Conservation (phyloP, 2,888 invertebrate genomes). For the Eilema sororculum region DNA sequence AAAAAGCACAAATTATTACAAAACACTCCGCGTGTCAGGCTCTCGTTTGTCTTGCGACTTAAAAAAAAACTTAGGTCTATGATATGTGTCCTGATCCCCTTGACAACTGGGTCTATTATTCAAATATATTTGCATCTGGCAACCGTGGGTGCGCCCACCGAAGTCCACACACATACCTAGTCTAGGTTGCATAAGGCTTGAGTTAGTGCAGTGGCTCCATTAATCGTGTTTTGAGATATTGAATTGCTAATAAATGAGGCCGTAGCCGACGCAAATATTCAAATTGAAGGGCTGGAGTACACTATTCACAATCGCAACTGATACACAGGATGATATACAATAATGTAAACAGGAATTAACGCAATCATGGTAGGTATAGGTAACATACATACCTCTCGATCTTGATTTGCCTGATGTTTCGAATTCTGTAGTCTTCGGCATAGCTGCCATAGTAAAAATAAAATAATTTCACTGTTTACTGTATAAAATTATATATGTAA, state of each 20-base stretch:
- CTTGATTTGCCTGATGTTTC: too few relatives aligned
- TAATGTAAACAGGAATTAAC: too few relatives aligned
- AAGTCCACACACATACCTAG: constrained; percentile 38
- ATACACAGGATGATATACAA: neutral
- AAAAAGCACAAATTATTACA: too few relatives aligned
- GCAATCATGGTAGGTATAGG: too few relatives aligned
- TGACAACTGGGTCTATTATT: constrained; percentile 48
- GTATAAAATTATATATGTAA: too few relatives aligned
- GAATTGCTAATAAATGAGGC: constrained; percentile 53
- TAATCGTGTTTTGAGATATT: constrained; percentile 52
- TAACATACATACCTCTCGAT: too few relatives aligned
- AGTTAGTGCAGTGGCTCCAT: constrained; percentile 44
- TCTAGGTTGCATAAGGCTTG: constrained; percentile 48
- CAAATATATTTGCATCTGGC: constrained; percentile 53
- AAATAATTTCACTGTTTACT: too few relatives aligned
- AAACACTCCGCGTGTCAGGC: too few relatives aligned
- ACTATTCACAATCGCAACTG: neutral
- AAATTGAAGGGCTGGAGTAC: constrained; percentile 39
- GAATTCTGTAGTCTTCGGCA: too few relatives aligned
- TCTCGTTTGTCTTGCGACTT: too few relatives aligned
- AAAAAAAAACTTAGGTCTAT: too few relatives aligned
- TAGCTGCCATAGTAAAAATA: too few relatives aligned
- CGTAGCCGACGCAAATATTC: constrained; percentile 45
- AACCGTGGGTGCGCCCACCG: constrained; percentile 60
- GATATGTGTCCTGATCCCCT: constrained; percentile 35